Conservation (phyloP, 2,113 vertebrate species). For the Cygnus buccinator region DNA sequence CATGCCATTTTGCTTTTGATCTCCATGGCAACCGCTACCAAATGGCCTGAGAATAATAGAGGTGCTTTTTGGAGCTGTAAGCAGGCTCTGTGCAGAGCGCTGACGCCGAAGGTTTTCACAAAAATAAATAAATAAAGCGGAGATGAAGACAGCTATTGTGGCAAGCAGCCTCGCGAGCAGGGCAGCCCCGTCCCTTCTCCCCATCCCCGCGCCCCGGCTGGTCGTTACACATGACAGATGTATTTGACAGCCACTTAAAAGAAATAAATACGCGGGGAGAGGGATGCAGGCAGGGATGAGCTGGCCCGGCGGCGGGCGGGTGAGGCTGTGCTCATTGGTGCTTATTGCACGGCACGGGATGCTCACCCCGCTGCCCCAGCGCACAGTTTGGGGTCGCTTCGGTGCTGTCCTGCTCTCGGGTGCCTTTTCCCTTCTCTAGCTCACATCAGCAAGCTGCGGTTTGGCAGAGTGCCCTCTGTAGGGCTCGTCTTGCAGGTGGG, state of each 20-base stretch:
- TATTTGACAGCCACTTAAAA: not conserved
- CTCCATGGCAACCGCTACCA: slow-evolving; percentile 80
- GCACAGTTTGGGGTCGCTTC: not conserved
- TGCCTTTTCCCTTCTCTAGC: not conserved
- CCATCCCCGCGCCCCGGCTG: fast-evolving
- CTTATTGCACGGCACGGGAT: too few species aligned
- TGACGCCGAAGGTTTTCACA: slow-evolving; percentile 14
- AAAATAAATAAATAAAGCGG: slow-evolving; percentile 10
- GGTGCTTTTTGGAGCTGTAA: slow-evolving; percentile 60
- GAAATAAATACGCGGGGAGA: not conserved
- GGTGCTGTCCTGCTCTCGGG: not conserved
- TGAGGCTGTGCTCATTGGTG: too few species aligned
- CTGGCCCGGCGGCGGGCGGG: not conserved
- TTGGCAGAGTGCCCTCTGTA: not conserved
- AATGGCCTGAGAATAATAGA: slow-evolving; percentile 79
- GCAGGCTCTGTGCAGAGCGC: slow-evolving; percentile 44
- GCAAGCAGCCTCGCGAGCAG: fast-evolving
- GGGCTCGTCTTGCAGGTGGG: fast-evolving
- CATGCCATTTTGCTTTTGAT: slow-evolving; percentile 82
- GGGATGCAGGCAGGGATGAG: not conserved
- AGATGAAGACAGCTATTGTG: not conserved
- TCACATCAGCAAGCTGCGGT: not conserved
- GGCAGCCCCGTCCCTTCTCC: not conserved
- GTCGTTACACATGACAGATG: not conserved
- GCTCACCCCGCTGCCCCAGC: too few species aligned